Evolutionary conservation across 30 jellyfish, hydroid and myxozoan species (phyloP).

Genomic region (Pseudorhiza aurosa): DNA sequence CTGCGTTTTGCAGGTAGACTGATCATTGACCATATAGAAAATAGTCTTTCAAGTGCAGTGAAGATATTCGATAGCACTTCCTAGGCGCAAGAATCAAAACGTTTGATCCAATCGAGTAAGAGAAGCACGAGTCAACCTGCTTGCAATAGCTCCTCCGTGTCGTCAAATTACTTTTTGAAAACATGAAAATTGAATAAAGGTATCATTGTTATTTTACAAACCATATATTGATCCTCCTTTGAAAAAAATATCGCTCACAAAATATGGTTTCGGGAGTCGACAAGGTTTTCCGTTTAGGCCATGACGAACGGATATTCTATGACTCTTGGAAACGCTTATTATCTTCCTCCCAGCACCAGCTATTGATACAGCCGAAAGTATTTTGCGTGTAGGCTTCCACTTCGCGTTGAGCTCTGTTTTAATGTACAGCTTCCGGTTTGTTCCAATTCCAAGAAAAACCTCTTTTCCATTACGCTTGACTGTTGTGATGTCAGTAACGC

Average conservation of each 20-base stretch:
- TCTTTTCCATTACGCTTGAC: background rate
- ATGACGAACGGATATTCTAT: background rate
- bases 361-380: background rate
- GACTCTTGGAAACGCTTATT: background rate
- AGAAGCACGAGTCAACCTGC: too few species aligned
- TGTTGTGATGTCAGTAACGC: conserved; percentile 10
- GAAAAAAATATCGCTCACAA: background rate
- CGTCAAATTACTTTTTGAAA: too few species aligned
- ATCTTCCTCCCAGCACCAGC: conserved; percentile 30
- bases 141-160: too few species aligned
- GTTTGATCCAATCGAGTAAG: too few species aligned
- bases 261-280: background rate
- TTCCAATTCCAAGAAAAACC: background rate
- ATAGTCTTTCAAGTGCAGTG: too few species aligned
- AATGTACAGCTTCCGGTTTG: background rate
- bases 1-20: too few species aligned
- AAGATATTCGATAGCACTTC: too few species aligned
- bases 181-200: too few species aligned
- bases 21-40: too few species aligned
- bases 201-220: background rate
- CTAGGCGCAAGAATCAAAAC: too few species aligned
- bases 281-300: conserved; percentile 4
- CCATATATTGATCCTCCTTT: background rate
- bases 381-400: background rate
- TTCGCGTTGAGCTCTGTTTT: background rate